phyloP scores from a whole-genome alignment of 2,888 invertebrate genomes.

The Omphaloscelis lunosa region DNA sequence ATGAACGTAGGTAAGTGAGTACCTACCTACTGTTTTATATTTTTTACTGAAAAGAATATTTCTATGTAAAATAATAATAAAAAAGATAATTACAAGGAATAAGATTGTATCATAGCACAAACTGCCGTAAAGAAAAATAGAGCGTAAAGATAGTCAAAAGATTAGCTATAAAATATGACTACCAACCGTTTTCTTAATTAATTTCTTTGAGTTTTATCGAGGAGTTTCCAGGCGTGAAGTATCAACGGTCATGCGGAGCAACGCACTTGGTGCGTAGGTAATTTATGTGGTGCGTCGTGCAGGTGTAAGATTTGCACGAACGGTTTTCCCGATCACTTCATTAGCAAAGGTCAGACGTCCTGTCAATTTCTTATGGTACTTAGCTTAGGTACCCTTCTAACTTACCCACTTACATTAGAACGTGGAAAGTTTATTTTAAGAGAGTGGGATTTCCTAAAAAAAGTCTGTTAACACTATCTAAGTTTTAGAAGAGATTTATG shows the following conservation, averaged over 20 bases:
- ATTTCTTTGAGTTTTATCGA: constrained; percentile 32
- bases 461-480: background rate
- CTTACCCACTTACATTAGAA: constrained; percentile 2
- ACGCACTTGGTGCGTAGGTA: constrained; percentile 28
- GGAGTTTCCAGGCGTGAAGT: constrained; percentile 43
- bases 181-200: constrained; percentile 23
- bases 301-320: constrained; percentile 40
- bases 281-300: constrained; percentile 42
- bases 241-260: constrained; percentile 30
- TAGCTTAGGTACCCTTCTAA: background rate
- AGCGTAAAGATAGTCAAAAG: constrained; percentile 19
- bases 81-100: background rate
- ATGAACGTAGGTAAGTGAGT: background rate
- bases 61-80: background rate
- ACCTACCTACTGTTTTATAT: background rate
- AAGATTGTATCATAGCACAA: background rate
- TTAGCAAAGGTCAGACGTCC: constrained; percentile 33
- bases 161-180: constrained; percentile 27
- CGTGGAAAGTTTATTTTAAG: constrained; percentile 3
- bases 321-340: constrained; percentile 30
- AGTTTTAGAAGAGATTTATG: background rate
- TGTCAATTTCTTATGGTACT: background rate
- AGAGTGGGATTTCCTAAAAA: constrained; percentile 6
- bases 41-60: background rate
- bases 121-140: constrained; percentile 24